Conservation (phyloP, 2,113 vertebrate species). For the Hydropotes inermis region DNA sequence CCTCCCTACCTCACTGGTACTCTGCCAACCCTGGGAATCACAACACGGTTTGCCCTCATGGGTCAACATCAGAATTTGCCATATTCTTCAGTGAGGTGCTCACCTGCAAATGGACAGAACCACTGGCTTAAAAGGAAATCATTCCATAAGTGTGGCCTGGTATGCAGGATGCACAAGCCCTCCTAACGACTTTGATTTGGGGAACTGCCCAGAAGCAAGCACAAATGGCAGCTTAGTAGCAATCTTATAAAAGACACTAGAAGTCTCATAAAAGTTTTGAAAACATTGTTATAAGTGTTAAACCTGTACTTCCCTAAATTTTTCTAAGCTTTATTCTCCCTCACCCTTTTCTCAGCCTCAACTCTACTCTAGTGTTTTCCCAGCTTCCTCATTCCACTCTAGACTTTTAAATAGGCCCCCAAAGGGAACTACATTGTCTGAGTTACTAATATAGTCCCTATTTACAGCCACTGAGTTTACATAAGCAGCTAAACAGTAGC, state of each 20-base stretch:
- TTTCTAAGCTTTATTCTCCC: slow-evolving; percentile 21
- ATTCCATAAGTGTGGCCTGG: background rate
- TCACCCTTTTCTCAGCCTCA: slow-evolving; percentile 1
- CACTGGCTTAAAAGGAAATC: background rate
- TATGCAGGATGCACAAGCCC: background rate
- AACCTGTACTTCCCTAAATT: background rate
- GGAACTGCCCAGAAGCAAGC: background rate
- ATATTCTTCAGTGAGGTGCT: background rate
- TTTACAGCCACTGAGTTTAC: background rate
- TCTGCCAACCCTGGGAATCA: background rate
- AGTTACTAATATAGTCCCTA: background rate
- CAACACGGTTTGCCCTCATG: background rate
- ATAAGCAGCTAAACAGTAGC: background rate
- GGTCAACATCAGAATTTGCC: background rate
- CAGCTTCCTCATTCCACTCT: slow-evolving; percentile 49
- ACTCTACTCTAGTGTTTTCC: background rate
- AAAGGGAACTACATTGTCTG: slow-evolving; percentile 41
- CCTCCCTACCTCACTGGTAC: too few relatives aligned
- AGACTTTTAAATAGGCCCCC: slow-evolving; percentile 19
- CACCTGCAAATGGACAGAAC: background rate
- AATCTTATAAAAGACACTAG: background rate
- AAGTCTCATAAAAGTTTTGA: background rate
- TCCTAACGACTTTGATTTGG: background rate
- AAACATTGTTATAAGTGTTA: background rate
- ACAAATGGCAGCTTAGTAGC: background rate